Conservation (phyloP, 1,140 invertebrate genomes). For the Drosophila virilis region DNA sequence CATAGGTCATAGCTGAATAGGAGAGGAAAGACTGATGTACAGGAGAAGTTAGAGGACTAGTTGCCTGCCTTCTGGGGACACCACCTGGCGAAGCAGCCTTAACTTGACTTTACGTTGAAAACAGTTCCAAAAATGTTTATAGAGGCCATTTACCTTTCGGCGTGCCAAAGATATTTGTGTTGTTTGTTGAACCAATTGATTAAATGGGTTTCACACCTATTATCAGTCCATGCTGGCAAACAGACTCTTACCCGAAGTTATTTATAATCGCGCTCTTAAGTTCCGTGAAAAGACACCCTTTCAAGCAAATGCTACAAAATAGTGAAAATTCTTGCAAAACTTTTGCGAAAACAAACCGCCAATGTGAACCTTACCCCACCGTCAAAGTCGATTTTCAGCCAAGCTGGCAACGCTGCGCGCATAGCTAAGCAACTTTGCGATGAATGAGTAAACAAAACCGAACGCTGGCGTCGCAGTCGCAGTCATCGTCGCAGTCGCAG, state of each 20-base stretch:
- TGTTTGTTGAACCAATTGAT: too few relatives aligned
- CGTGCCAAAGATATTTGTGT: too few relatives aligned
- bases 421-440: conserved; percentile 78
- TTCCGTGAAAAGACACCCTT: conserved; percentile 4
- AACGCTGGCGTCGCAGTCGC: conserved; percentile 52
- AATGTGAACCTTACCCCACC: conserved; percentile 17
- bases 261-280: background rate
- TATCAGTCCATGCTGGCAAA: too few relatives aligned
- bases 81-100: too few relatives aligned
- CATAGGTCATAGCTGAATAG: too few relatives aligned
- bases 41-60: too few relatives aligned
- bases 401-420: conserved; percentile 66
- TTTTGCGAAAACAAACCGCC: conserved; percentile 34
- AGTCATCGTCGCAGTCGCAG: background rate
- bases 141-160: too few relatives aligned
- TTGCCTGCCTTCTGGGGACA: too few relatives aligned
- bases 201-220: too few relatives aligned
- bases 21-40: too few relatives aligned
- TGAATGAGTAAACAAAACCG: conserved; percentile 81
- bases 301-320: conserved; percentile 25
- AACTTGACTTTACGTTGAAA: too few relatives aligned
- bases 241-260: background rate
- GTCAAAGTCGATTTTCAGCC: conserved; percentile 27
- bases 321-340: conserved; percentile 66
- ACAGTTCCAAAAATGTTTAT: too few relatives aligned